Evolutionary conservation across 1,140 invertebrate species (phyloP), one percentile per base, ranked within the genome.

Genomic region (Eupeodes corollae): DNA sequence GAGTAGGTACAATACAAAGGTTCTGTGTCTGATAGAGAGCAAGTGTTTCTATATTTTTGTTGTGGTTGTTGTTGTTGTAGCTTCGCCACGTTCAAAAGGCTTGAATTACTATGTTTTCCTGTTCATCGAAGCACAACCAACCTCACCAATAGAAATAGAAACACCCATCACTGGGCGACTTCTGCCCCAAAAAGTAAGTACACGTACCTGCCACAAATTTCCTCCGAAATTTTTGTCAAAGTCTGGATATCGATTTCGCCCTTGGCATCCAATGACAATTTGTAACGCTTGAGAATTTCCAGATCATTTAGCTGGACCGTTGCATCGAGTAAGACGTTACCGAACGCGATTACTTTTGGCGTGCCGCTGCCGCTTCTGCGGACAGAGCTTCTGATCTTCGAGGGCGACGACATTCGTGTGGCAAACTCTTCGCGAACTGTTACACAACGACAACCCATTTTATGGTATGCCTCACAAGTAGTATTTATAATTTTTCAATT

Each of bases 321-420:
- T 2, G 55, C 56, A 48, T 67, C 64, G 1, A 67, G 46, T 33
- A 67, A 34, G 19, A 64, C 61, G 42, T 67, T 67, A 26, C 64
- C 64, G 40, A 67, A 67, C 33, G 58, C 62, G 37, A 66, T 58
- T 5, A 66, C 52, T 48, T 66, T 65, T 10, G 60, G 60, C 26
- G 63, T 58, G 5, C 63, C 65, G 37, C 6, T n/a, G 14, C 12
- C 14, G 12, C 12, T n/a, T 5, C 14, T 3, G 14, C 34, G 34
- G 34, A 2, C 5, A 35, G 21, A 3, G 21, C 21, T 26, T 26
- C 21, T 26, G 21, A 26, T 26, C 21, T 26, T 26, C 8, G 21
- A 26, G 21, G 21, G 21, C 21, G 21, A 26, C 21, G 21, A 26
- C 21, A 26, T 26, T 5, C 21, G 21, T 26, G 21, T 26, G 21